Evolutionary conservation across 2,888 invertebrate genomes (phyloP).

Genomic region (Drosophila neonasuta): DNA sequence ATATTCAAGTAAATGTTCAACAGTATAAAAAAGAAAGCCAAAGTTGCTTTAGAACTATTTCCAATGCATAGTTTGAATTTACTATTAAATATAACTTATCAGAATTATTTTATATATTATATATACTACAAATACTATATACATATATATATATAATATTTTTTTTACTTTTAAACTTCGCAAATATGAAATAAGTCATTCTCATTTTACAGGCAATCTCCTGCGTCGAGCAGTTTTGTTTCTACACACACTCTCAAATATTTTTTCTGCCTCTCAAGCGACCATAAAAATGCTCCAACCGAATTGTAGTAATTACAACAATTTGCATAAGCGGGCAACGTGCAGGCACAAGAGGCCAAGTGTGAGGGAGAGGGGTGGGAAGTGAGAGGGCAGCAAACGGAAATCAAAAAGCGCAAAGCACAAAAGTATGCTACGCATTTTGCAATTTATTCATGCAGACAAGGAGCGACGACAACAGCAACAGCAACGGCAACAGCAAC

Average conservation of each 20-base stretch:
- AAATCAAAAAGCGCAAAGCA: slow-evolving; percentile 76
- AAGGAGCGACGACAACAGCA: neutral
- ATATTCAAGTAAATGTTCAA: too few relatives aligned
- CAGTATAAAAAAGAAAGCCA: too few relatives aligned
- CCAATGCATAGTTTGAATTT: too few relatives aligned
- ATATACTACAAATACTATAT: too few relatives aligned
- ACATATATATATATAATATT: too few relatives aligned
- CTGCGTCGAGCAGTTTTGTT: neutral
- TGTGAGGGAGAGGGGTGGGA: neutral
- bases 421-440: slow-evolving; percentile 76
- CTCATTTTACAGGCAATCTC: neutral
- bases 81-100: too few relatives aligned
- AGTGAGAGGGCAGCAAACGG: slow-evolving; percentile 40
- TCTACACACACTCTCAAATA: slow-evolving; percentile 10
- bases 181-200: neutral
- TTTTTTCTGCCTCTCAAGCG: slow-evolving; percentile 39
- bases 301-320: slow-evolving; percentile 79
- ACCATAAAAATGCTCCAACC: slow-evolving; percentile 77
- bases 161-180: too few relatives aligned
- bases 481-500: neutral
- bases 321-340: slow-evolving; percentile 70
- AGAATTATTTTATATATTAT: too few relatives aligned
- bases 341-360: neutral
- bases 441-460: slow-evolving; percentile 72
- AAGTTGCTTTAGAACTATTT: too few relatives aligned